phyloP scores from a whole-genome alignment of 2,113 vertebrate genomes.

The Psilopogon haemacephalus region DNA sequence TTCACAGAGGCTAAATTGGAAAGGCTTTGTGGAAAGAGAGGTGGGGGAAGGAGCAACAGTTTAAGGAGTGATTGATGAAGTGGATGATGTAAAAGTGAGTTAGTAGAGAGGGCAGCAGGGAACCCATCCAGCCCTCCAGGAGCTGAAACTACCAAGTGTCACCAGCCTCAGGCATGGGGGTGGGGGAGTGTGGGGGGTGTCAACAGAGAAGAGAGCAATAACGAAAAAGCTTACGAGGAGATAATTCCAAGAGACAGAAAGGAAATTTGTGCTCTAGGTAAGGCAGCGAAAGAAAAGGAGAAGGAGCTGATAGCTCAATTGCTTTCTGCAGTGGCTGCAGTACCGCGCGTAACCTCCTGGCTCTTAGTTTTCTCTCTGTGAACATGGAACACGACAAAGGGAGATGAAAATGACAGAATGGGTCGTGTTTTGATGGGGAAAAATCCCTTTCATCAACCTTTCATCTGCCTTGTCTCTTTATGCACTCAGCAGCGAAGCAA shows the following conservation, averaged over 20 bases:
- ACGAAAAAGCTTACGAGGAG: not conserved
- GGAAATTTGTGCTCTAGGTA: not conserved
- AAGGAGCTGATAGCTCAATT: too few relatives aligned
- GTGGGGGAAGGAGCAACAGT: rapidly evolving
- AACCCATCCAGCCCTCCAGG: not conserved
- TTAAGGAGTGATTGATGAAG: not conserved
- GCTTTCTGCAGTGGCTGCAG: not conserved
- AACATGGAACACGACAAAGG: not conserved
- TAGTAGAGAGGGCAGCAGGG: not conserved
- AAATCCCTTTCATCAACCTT: not conserved
- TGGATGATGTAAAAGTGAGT: not conserved
- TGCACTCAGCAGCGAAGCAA: not conserved
- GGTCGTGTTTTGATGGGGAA: not conserved
- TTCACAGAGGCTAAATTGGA: not conserved
- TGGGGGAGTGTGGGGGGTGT: too few relatives aligned
- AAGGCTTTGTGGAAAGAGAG: not conserved
- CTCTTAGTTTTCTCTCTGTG: not conserved
- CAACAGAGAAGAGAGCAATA: not conserved
- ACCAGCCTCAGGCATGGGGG: not conserved
- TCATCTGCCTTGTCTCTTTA: not conserved
- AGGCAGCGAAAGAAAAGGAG: not conserved
- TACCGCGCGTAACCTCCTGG: not conserved
- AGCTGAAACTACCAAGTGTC: not conserved
- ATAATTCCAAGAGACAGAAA: not conserved
- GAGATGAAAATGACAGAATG: not conserved